These are phyloP conservation scores for Mus pahari DNA, from an alignment of 2,113 vertebrate genomes.

Conservation along the genomic window DNA sequence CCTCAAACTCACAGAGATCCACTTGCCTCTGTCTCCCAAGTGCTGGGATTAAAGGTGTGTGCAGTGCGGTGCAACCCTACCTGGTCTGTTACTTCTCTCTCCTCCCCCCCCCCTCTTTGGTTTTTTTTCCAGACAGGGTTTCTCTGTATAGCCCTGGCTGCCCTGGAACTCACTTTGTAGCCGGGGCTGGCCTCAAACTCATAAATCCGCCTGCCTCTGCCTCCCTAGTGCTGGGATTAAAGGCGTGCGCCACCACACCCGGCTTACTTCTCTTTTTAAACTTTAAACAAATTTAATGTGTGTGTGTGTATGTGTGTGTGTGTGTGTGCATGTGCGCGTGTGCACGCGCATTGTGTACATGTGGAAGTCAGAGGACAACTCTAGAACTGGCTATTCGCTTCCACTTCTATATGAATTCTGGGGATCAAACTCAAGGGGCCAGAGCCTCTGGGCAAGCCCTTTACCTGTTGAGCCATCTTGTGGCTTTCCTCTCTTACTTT, in stretches of 20 bases:
- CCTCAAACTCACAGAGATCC: not conserved
- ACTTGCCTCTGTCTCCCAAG: not conserved
- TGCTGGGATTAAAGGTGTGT: not conserved
- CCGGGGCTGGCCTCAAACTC: too few relatives aligned
- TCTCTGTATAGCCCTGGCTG: too few relatives aligned
- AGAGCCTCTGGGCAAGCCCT: not conserved
- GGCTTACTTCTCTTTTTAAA: not conserved
- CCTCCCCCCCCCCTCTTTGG: too few relatives aligned
- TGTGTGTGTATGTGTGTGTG: not conserved
- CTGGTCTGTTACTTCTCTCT: not conserved
- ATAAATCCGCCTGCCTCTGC: too few relatives aligned
- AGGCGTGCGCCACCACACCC: too few relatives aligned
- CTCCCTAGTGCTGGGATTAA: too few relatives aligned
- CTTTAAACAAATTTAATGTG: not conserved
- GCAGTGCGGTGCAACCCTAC: not conserved
- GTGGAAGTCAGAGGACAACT: not conserved
- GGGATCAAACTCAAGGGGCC: not conserved
- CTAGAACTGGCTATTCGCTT: not conserved
- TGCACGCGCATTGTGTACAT: too few relatives aligned
- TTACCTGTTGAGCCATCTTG: not conserved
- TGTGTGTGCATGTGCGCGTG: not conserved
- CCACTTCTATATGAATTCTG: not conserved
- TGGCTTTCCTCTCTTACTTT: not conserved
- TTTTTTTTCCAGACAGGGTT: too few relatives aligned
- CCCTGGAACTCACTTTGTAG: too few relatives aligned